These are phyloP conservation scores for Drosophila sp. DNA, from an alignment of 1,140 invertebrate genomes.

Conservation along the genomic window DNA sequence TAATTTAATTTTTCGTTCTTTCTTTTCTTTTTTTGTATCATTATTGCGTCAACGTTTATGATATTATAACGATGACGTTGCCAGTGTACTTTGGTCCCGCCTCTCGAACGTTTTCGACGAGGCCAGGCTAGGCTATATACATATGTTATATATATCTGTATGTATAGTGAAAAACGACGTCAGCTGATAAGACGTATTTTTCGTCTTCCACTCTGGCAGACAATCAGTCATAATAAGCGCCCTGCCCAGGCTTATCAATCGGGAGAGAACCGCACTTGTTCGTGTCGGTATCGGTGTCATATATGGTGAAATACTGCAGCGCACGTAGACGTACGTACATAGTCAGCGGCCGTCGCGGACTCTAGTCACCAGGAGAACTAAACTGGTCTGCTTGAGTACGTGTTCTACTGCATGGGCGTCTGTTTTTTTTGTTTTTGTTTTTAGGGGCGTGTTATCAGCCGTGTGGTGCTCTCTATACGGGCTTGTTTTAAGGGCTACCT, in stretches of 20 bases:
- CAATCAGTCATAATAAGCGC: conserved; percentile 70
- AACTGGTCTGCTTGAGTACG: conserved; percentile 39
- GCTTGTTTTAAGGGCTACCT: conserved; percentile 30
- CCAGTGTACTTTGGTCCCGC: conserved; percentile 54
- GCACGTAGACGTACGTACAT: conserved; percentile 56
- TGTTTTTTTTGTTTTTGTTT: background rate
- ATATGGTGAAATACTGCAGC: conserved; percentile 68
- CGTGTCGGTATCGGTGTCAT: conserved; percentile 2
- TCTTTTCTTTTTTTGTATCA: conserved; percentile 16
- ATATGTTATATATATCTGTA: too few species aligned
- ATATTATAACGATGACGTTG: conserved; percentile 56
- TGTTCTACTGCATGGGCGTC: conserved; percentile 54
- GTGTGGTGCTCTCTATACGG: background rate
- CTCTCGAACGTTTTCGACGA: conserved; percentile 44
- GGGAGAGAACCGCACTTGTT: conserved; percentile 29
- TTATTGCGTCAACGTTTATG: conserved; percentile 49
- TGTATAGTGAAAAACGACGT: conserved; percentile 22
- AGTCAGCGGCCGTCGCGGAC: background rate
- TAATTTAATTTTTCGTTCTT: background rate
- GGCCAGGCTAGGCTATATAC: background rate
- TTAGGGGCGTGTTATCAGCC: conserved; percentile 8
- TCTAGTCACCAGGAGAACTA: conserved; percentile 12
- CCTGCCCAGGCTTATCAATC: conserved; percentile 48
- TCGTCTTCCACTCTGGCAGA: conserved; percentile 48
- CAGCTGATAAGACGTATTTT: conserved; percentile 55